These are phyloP conservation scores for Helostoma temminkii DNA, from an alignment of 2,797 vertebrate species.

Conservation along the genomic window DNA sequence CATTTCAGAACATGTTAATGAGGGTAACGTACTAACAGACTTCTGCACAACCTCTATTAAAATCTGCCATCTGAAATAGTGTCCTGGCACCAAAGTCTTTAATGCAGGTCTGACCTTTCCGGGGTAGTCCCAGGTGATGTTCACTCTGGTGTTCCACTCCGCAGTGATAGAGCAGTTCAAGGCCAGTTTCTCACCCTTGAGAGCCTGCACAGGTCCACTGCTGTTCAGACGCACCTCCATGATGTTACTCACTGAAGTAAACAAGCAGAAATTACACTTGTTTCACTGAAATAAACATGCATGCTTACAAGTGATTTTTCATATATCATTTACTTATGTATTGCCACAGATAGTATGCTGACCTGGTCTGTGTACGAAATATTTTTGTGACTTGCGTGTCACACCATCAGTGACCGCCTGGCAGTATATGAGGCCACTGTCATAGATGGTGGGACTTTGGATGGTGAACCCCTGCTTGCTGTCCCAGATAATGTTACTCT, in stretches of 20 bases:
- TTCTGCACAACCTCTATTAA: background rate
- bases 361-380: constrained; percentile 90
- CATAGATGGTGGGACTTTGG: constrained; percentile 85
- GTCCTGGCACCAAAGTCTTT: constrained; percentile 8
- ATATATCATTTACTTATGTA: background rate
- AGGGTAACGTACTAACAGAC: background rate
- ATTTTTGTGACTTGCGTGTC: constrained; percentile 80
- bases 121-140: constrained; percentile 93
- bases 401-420: constrained; percentile 81
- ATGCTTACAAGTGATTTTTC: background rate
- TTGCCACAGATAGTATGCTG: constrained; percentile 51
- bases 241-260: constrained; percentile 88
- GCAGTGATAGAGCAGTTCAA: constrained; percentile 92
- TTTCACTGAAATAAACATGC: background rate
- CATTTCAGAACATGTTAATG: background rate
- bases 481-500: constrained; percentile 91
- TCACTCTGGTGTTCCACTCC: constrained; percentile 91
- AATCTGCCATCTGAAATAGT: constrained; percentile 26
- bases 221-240: constrained; percentile 87
- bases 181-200: constrained; percentile 86
- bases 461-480: constrained; percentile 91
- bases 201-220: constrained; percentile 81
- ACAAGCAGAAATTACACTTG: constrained; percentile 1
- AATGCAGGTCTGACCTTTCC: constrained; percentile 86
- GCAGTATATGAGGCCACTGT: constrained; percentile 91